Conservation (phyloP, 2,113 vertebrate species). For the Garra rufa region DNA sequence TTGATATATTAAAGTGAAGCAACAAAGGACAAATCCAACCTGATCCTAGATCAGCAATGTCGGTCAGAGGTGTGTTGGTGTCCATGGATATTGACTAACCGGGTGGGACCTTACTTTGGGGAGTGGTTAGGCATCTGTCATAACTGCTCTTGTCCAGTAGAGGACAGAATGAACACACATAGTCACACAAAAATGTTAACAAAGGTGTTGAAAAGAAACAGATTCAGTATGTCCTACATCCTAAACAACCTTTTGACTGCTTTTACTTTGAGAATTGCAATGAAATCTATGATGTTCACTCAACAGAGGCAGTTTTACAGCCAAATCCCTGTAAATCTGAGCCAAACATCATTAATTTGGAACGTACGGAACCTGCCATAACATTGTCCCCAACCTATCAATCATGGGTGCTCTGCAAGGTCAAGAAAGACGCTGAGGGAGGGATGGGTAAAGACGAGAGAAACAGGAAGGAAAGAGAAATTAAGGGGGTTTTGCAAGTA, state of each 20-base stretch:
- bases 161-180: background rate
- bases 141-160: constrained; percentile 23
- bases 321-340: constrained; percentile 11
- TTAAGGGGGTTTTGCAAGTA: background rate
- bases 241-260: background rate
- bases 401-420: constrained; percentile 40
- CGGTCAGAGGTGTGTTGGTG: background rate
- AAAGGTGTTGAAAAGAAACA: constrained; percentile 3
- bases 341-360: constrained; percentile 25
- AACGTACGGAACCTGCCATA: constrained; percentile 17
- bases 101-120: background rate
- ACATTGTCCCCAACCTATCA: constrained; percentile 37
- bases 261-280: background rate
- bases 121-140: background rate
- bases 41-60: background rate
- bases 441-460: background rate
- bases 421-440: constrained; percentile 11
- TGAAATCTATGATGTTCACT: constrained; percentile 1
- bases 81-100: background rate
- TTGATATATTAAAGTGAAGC: background rate
- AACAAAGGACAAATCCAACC: background rate
- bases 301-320: constrained; percentile 5
- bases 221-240: background rate
- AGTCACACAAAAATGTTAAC: background rate
- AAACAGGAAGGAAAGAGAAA: background rate